Base-by-base conservation (phyloP, 1,140 invertebrate species). In the Drosophila tsacasi region DNA sequence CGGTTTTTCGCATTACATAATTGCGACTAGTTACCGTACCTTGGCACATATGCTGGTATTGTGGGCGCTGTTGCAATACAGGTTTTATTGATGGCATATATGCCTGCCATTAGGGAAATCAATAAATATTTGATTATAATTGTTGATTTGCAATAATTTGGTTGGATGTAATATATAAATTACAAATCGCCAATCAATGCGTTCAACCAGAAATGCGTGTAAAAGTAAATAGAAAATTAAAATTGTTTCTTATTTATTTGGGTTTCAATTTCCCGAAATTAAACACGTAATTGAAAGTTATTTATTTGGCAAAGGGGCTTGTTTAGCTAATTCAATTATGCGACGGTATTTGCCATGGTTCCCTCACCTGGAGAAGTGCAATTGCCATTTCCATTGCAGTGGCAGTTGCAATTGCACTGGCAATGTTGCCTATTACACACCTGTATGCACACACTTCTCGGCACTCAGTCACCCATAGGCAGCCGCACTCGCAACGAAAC, bases 81-180 rank as follows among this genome's bases (percentile, higher is more conserved):
- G 23, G n/a, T 35, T 52, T 57, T 63, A 54, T 61, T 55, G 21
- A 27, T 49, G 44, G 39, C 50, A 42, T 30, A 30, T n/a, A 27
- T n/a, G 42, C 62, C 57, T 75, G 81, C 79, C 83, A 87, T 86
- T 83, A 81, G 58, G 27, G 49, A 55, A 81, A 87, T 89, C 81
- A 90, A 89, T 87, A 81, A 89, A 84, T 90, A 84, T 89, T 90
- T 84, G 85, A 89, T 89, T 81, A 76, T 68, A 89, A 81, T 89
- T 89, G 84, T 89, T 89, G 81, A 90, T 84, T 89, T 84, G 80
- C 78, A 89, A 84, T 76, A 79, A 84, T 84, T 84, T 83, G 74
- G 47, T 39, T 62, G 65, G 57, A 71, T 63, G 52, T 58, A 32
- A 69, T 66, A 64, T 69, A 89, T 84, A 78, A 87, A 62, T 89